Conservation (phyloP, 1,140 invertebrate species). For the Drosophila miranda region DNA sequence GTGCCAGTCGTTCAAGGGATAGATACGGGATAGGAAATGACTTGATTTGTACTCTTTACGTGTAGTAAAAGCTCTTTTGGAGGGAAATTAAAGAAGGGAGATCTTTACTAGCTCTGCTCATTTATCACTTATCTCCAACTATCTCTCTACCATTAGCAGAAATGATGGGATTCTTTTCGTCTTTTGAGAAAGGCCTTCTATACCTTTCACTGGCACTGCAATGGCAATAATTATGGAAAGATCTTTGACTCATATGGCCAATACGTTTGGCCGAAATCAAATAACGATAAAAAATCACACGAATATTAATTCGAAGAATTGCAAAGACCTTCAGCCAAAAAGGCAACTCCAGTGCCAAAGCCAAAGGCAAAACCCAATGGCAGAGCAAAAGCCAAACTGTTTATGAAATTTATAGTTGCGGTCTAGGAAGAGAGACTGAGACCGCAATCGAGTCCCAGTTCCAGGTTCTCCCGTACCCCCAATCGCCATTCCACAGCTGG, state of each 20-base stretch:
- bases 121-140: neutral
- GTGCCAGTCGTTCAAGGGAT: neutral
- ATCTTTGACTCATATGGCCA: conserved; percentile 39
- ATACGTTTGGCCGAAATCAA: conserved; percentile 73
- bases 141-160: neutral
- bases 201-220: conserved; percentile 20
- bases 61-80: too few species aligned
- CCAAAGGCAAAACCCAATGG: conserved; percentile 23
- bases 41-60: too few species aligned
- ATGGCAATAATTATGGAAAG: conserved; percentile 41
- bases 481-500: conserved; percentile 46
- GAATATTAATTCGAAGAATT: conserved; percentile 79
- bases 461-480: conserved; percentile 9
- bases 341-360: conserved; percentile 24
- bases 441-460: conserved; percentile 27
- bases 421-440: conserved; percentile 44
- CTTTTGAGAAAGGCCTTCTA: neutral
- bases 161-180: neutral
- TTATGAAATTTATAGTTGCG: conserved; percentile 80
- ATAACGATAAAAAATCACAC: conserved; percentile 81
- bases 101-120: too few species aligned
- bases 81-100: too few species aligned
- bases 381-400: conserved; percentile 47
- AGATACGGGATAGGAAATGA: too few species aligned
- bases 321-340: conserved; percentile 61